Percentiles rank a stretch among this genome's conserved stretches.
Evolutionary conservation across 2,797 vertebrate species (phyloP).

Genomic region (Artibeus lituratus): DNA sequence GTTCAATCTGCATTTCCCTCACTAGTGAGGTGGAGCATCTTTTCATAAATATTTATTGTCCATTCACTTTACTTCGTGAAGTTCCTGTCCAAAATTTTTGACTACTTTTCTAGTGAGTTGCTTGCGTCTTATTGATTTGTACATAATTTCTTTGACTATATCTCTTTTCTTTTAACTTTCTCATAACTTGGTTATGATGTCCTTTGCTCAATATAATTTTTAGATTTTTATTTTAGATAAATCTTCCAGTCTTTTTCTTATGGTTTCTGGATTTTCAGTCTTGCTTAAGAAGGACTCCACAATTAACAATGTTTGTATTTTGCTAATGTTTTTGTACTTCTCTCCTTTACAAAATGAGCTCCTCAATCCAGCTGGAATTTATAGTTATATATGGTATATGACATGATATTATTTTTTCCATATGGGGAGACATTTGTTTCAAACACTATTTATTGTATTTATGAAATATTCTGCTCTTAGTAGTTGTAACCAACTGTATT

Average conservation of each 20-base stretch:
- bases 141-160: not conserved
- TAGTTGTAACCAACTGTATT: not conserved
- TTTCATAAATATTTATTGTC: not conserved
- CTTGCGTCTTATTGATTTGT: not conserved
- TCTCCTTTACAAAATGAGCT: not conserved
- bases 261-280: not conserved
- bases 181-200: not conserved
- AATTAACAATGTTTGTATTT: not conserved
- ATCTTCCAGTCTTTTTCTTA: not conserved
- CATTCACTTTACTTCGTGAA: not conserved
- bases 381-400: slow-evolving; percentile 6
- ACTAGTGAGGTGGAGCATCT: not conserved
- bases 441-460: not conserved
- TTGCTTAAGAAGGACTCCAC: not conserved
- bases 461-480: not conserved
- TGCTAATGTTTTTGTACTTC: not conserved
- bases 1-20: not conserved
- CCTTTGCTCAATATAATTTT: not conserved
- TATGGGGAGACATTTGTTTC: slow-evolving; percentile 18
- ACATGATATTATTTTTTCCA: slow-evolving; percentile 51
- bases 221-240: slow-evolving; percentile 12
- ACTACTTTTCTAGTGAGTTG: not conserved
- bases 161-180: not conserved
- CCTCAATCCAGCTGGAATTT: slow-evolving; percentile 42
- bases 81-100: not conserved